Evolutionary conservation across 2,113 vertebrate genomes (phyloP).

Genomic region (Rhodinocichla rosea): DNA sequence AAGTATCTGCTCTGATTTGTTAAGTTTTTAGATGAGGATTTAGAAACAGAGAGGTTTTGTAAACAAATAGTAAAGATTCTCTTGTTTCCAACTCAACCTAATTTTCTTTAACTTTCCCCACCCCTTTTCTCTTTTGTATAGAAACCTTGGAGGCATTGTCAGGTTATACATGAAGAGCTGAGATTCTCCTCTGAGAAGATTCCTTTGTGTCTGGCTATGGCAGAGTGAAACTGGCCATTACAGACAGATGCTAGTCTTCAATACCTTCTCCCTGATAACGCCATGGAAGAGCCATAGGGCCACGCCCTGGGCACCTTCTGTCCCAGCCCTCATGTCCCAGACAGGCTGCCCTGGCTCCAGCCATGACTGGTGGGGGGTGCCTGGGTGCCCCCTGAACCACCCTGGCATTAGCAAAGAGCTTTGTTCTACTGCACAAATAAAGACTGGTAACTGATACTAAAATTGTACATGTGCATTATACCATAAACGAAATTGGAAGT

Average conservation of each 20-base stretch:
- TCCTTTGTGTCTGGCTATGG: neutral
- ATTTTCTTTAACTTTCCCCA: neutral
- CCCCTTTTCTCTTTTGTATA: neutral
- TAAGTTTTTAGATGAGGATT: neutral
- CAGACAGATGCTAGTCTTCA: conserved; percentile 22
- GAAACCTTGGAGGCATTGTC: neutral
- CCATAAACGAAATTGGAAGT: neutral
- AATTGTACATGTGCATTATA: neutral
- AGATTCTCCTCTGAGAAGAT: neutral
- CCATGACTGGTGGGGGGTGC: neutral
- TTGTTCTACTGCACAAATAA: neutral
- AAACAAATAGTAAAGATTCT: neutral
- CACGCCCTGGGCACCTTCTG: neutral
- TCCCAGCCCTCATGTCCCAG: neutral
- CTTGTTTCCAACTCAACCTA: neutral
- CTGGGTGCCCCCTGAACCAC: rapidly evolving
- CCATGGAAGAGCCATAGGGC: neutral
- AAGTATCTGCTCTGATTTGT: neutral
- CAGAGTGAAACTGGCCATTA: conserved; percentile 25
- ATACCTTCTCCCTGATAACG: conserved; percentile 31
- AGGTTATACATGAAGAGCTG: neutral
- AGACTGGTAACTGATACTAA: neutral
- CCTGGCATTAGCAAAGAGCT: rapidly evolving
- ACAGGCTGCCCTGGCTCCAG: neutral
- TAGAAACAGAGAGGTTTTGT: neutral